Evolutionary conservation across 35 echinoderm and acorn worm species (phyloP).

Genomic region (Eucidaris tribuloides): DNA sequence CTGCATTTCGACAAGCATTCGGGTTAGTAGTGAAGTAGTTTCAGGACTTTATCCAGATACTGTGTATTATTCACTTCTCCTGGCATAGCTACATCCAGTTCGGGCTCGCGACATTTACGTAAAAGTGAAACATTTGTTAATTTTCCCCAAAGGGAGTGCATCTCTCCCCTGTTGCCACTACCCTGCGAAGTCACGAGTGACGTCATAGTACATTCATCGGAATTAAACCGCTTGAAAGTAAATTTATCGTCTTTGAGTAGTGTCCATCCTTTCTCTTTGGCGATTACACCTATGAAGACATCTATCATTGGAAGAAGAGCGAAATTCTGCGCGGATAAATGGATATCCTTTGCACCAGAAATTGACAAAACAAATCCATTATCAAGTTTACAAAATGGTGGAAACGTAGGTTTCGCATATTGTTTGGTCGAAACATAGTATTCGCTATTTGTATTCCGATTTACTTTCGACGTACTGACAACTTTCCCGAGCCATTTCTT

Average conservation of each 20-base stretch:
- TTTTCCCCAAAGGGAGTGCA: not conserved
- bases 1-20: not conserved
- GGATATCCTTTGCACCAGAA: not conserved
- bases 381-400: not conserved
- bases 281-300: not conserved
- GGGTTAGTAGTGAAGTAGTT: constrained; percentile 20
- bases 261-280: not conserved
- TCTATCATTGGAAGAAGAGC: not conserved
- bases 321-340: not conserved
- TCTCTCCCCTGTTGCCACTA: not conserved
- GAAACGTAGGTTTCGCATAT: not conserved
- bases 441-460: not conserved
- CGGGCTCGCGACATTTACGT: constrained; percentile 25
- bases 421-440: not conserved
- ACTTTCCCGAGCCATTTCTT: not conserved
- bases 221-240: not conserved
- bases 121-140: not conserved
- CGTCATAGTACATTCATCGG: not conserved
- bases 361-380: not conserved
- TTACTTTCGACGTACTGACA: not conserved
- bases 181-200: not conserved
- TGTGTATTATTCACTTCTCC: not conserved
- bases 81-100: constrained; percentile 36
- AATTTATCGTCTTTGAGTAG: not conserved
- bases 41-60: constrained; percentile 27